phyloP scores from a whole-genome alignment of 2,888 invertebrate species.

The Erannis defoliaria region DNA sequence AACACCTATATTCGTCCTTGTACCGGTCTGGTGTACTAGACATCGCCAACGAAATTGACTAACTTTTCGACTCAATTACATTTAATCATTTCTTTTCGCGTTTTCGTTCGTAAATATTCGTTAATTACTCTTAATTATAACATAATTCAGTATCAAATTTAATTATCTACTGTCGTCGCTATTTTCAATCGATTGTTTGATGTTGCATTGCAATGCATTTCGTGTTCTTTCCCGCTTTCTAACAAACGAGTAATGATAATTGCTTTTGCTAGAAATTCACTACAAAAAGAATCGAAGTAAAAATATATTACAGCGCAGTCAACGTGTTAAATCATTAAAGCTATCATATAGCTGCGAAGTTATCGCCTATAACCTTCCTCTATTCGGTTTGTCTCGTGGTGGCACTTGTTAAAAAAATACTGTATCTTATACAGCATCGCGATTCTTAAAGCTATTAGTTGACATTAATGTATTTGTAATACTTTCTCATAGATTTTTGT shows the following conservation, averaged over 20 bases:
- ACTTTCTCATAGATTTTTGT: slow-evolving; percentile 68
- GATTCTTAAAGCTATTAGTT: slow-evolving; percentile 81
- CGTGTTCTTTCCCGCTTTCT: not conserved
- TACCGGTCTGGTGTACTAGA: not conserved
- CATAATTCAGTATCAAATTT: slow-evolving; percentile 39
- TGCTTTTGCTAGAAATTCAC: slow-evolving; percentile 5
- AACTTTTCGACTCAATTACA: not conserved
- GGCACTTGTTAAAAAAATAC: slow-evolving; percentile 74
- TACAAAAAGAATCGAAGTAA: not conserved
- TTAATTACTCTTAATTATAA: slow-evolving; percentile 49
- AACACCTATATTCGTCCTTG: not conserved
- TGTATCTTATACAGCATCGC: slow-evolving; percentile 80
- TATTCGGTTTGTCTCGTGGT: slow-evolving; percentile 54
- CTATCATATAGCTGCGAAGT: slow-evolving; percentile 53
- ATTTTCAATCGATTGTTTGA: slow-evolving; percentile 1
- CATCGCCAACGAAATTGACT: slow-evolving; percentile 11
- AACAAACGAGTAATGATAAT: not conserved
- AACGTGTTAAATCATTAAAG: slow-evolving; percentile 37
- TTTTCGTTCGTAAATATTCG: slow-evolving; percentile 45
- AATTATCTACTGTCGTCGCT: slow-evolving; percentile 20
- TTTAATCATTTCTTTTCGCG: not conserved
- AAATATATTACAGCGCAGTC: slow-evolving; percentile 28
- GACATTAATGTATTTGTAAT: slow-evolving; percentile 81
- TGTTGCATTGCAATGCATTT: slow-evolving; percentile 1
- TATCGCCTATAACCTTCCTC: slow-evolving; percentile 41